phyloP scores from a whole-genome alignment of 2,113 vertebrate species.

The Onychorhynchus coronatus region DNA sequence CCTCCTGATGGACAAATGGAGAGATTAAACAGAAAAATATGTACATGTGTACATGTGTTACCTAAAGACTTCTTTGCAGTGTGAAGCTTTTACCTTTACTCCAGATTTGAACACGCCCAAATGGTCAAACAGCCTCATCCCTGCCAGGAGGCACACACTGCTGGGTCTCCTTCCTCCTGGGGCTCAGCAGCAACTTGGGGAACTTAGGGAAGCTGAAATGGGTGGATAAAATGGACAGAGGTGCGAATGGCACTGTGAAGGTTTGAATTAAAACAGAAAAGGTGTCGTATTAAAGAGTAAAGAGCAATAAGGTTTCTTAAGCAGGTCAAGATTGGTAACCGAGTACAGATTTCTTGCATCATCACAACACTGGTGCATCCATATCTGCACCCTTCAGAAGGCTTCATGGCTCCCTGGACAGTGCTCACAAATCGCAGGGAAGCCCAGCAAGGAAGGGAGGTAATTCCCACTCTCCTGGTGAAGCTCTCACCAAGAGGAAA shows the following conservation, averaged over 20 bases:
- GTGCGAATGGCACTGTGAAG: accelerated
- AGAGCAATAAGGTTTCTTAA: neutral
- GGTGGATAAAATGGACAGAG: neutral
- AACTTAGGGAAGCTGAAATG: accelerated
- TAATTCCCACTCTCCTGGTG: neutral
- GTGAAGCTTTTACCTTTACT: neutral
- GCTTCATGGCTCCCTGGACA: neutral
- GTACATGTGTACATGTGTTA: accelerated
- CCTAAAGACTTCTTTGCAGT: neutral
- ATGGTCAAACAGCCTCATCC: neutral
- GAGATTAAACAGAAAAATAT: neutral
- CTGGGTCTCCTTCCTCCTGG: neutral
- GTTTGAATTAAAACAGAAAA: neutral
- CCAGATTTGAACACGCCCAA: neutral
- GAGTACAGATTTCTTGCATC: neutral
- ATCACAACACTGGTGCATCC: neutral
- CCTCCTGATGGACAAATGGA: neutral
- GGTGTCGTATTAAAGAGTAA: neutral
- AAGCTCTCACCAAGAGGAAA: neutral
- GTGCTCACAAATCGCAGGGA: neutral
- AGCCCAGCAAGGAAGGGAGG: neutral
- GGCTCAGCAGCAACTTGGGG: neutral
- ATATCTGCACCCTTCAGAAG: neutral
- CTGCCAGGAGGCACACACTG: neutral
- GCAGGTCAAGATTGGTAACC: neutral